Percentiles rank a stretch among this genome's conserved stretches.
Evolutionary conservation across 1,140 invertebrate species (phyloP).

Genomic region (Panagrolaimus sp.): DNA sequence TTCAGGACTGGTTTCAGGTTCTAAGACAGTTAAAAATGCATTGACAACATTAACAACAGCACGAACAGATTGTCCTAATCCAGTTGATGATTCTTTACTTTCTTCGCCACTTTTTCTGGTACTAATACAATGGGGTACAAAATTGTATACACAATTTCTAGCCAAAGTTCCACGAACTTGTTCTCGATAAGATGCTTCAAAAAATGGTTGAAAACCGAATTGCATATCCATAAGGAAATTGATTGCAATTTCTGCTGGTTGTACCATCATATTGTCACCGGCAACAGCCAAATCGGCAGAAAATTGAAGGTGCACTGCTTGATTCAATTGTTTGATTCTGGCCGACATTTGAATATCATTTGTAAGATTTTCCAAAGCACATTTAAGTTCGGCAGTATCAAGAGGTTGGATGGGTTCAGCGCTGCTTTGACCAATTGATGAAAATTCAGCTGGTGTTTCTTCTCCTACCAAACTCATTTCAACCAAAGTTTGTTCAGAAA

Average conservation of each 20-base stretch:
- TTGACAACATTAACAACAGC: not conserved
- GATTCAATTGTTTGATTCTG: not conserved
- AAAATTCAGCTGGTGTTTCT: not conserved
- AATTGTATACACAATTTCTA: not conserved
- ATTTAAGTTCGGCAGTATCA: slow-evolving; percentile 12
- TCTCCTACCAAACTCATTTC: not conserved
- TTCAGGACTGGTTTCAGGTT: not conserved
- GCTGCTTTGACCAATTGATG: not conserved
- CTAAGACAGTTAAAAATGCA: not conserved
- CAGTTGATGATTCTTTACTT: not conserved
- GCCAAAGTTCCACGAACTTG: not conserved
- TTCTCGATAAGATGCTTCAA: not conserved
- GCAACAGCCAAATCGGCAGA: not conserved
- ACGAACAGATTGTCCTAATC: not conserved
- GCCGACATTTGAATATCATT: not conserved
- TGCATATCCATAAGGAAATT: not conserved
- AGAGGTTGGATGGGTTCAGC: not conserved
- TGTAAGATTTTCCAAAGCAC: not conserved
- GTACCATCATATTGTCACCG: not conserved
- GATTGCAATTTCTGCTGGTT: not conserved
- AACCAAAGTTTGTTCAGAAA: not conserved
- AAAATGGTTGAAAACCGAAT: not conserved
- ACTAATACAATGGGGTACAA: slow-evolving; percentile 2
- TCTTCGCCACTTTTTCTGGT: not conserved
- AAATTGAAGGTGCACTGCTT: not conserved